These are phyloP conservation scores for Rosalia funebris DNA, from an alignment of 2,888 invertebrate species.

Conservation along the genomic window DNA sequence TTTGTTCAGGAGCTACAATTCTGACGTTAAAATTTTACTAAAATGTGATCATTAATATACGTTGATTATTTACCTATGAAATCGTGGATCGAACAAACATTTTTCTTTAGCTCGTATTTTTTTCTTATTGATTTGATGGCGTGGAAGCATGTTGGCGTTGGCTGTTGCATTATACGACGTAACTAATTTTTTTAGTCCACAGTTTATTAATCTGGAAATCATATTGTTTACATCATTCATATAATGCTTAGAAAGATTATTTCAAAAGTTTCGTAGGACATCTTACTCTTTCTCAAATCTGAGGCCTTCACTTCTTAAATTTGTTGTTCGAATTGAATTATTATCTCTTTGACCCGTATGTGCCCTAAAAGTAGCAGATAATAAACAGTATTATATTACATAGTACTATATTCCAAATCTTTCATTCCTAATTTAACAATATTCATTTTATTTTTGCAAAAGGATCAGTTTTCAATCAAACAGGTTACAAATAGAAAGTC, in stretches of 20 bases:
- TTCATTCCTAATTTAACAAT: too few species aligned
- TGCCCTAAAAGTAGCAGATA: background rate
- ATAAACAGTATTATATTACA: too few species aligned
- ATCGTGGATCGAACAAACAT: constrained; percentile 27
- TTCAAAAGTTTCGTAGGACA: too few species aligned
- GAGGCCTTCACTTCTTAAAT: constrained; percentile 28
- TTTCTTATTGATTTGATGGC: constrained; percentile 14
- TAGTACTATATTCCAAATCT: too few species aligned
- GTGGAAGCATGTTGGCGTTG: constrained; percentile 16
- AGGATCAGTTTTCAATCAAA: too few species aligned
- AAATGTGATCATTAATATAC: background rate
- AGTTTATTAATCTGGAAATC: constrained; percentile 36
- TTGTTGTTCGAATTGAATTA: constrained; percentile 12
- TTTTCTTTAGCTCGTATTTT: constrained; percentile 14
- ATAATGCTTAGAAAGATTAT: too few species aligned
- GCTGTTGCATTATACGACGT: constrained; percentile 33
- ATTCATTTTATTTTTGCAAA: too few species aligned
- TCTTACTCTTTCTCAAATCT: constrained; percentile 39
- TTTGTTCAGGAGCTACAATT: constrained; percentile 18
- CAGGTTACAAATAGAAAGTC: too few species aligned
- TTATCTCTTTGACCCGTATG: background rate
- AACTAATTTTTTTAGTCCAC: constrained; percentile 40
- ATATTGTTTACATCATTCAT: too few species aligned
- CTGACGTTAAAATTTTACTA: constrained; percentile 22
- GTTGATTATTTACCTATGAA: constrained; percentile 31